Evolutionary conservation across 2,888 invertebrate species (phyloP), one percentile per base, ranked within the genome.

Genomic region (Pristionchus exspectatus): DNA sequence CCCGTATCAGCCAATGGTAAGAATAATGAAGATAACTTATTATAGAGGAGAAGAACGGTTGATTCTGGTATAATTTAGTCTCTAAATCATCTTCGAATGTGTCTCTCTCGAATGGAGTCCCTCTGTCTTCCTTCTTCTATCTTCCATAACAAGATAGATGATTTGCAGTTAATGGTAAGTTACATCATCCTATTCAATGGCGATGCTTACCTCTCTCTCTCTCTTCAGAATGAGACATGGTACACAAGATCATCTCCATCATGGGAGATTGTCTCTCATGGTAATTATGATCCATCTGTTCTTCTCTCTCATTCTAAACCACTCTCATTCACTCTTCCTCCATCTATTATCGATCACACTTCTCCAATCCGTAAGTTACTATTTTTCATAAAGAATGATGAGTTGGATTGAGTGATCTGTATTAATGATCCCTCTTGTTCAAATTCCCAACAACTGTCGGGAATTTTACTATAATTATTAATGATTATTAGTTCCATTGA

Each of bases 221-320:
- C 12, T 66, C 66, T 66, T 66, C 74, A 74, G 74, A 30, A 12
- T 24, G 33, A 30, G 3, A 38, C 18, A 27, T 74, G 74, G 74
- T 74, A 38, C 21, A 30, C 38, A 14, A 2, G 18, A 14, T 33
- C 30, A 14, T 33, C 33, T 38, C 33, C 74, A 2, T 30, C 30
- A 38, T 74, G 74, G 74, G 74, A 74, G 4, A 74, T 74, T 74
- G 74, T 74, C 38, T 74, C 74, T 24, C 18, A 5, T 7, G 74
- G 38, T 74, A 30, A 21, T 21, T 74, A 74, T 21, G 33, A 30
- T 38, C 74, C 74, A 7, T 30, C 30, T 14, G 38, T 74, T 30
- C 74, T 74, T 18, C 74, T 18, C 7, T 74, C 74, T 38, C 74
- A 74, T 30, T 66, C 66, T 27, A n/a, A n/a, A 12, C 27, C 27